Evolutionary conservation across 2,888 invertebrate species (phyloP), one percentile per base, ranked within the genome.

Genomic region (Eilema depressum): DNA sequence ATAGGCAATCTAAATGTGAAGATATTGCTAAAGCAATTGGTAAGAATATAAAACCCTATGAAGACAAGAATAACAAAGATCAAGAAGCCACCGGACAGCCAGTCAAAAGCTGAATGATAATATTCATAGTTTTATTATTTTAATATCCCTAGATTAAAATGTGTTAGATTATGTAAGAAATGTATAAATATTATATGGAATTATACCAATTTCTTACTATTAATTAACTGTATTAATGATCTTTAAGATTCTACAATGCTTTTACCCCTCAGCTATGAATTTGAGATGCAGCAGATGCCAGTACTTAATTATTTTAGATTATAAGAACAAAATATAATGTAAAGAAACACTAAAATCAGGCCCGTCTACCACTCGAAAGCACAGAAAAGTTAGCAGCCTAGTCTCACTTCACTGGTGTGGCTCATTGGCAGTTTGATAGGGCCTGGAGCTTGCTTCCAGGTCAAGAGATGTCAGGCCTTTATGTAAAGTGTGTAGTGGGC

Each of bases 1-100:
- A 97, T 83, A 96, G 97, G 74, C 95, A 96, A 79, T 92, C 97
- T 73, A 98, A 98, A 88, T 97, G 97, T 88, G 94, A 96, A 68
- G 96, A 94, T 83, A 92, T 95, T 80, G 93, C 95, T 53, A 85
- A 91, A 47, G 90, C 91, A 70, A 92, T 95, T 70, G 89, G 87
- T 17, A 87, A 87, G 76, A 71, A 68, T 33, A 83, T 85, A 72
- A 73, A 78, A 17, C 37, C 69, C 47, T 66, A 68, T 26, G n/a
- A 23, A 7, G 66, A 47, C 28, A 66, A 62, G 66, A 75, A 67
- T 64, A 75, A 79, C 68, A 59, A 66, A 28, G 73, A 79, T 67
- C 68, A 74, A 65, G 33, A 63, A 66, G 47, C 20, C 14, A 17
- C 47, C 63, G 72, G 25, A 68, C 12, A 69, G 41, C 63, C 23